Conservation (phyloP, 2,113 vertebrate genomes). For the Mionectes macconnelli region DNA sequence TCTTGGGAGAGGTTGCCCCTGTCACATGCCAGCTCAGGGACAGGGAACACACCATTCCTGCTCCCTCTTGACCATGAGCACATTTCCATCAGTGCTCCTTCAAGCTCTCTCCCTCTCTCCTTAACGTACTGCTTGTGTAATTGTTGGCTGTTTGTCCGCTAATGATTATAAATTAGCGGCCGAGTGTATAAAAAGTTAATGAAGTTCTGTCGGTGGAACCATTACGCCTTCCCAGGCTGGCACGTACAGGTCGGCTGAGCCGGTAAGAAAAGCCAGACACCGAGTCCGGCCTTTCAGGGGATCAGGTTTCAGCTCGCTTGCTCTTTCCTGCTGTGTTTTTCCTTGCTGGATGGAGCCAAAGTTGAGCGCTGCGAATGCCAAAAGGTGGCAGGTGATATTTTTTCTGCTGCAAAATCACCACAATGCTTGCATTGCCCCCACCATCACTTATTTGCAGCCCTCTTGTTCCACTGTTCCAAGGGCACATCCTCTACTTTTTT, state of each 20-base stretch:
- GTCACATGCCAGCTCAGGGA: background rate
- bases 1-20: background rate
- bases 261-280: constrained; percentile 53
- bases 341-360: constrained; percentile 25
- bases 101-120: background rate
- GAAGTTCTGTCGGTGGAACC: constrained; percentile 70
- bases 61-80: background rate
- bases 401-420: background rate
- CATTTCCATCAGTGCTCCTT: background rate
- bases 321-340: constrained; percentile 28
- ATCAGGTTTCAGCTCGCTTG: constrained; percentile 65
- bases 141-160: constrained; percentile 66
- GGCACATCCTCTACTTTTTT: background rate
- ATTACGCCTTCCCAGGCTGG: constrained; percentile 50
- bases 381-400: constrained; percentile 27
- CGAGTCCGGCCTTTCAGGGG: constrained; percentile 38
- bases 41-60: accelerated
- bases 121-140: constrained; percentile 60
- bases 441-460: background rate
- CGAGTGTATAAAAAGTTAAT: constrained; percentile 67
- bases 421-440: background rate
- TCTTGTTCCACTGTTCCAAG: background rate
- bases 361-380: background rate
- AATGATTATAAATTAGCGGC: constrained; percentile 73
- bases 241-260: constrained; percentile 63